Percentiles rank a stretch among this genome's conserved stretches.
Conservation (phyloP, 1,140 invertebrate species). For the Coelopa frigida region DNA sequence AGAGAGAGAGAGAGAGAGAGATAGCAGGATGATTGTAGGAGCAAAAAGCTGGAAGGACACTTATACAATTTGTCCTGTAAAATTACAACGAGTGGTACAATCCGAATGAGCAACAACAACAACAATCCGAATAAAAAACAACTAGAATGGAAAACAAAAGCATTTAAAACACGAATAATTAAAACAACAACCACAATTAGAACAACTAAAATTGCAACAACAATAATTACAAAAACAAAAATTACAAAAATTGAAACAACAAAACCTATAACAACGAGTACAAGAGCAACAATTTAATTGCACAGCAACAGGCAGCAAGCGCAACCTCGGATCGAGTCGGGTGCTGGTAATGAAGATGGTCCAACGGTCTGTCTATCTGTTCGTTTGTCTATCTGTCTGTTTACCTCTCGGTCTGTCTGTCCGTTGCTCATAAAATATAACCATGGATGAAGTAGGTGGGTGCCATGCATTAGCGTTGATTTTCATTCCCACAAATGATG, state of each 20-base stretch:
- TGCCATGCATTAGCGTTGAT: slow-evolving; percentile 1
- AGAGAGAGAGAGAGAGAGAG: neutral
- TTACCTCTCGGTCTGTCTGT: too few relatives aligned
- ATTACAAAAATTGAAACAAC: neutral
- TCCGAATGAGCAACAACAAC: neutral
- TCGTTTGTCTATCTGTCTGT: too few relatives aligned
- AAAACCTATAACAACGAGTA: neutral
- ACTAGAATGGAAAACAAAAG: neutral
- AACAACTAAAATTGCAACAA: neutral
- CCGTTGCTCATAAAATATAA: neutral
- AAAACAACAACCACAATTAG: neutral
- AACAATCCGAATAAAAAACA: neutral
- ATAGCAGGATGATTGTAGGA: neutral
- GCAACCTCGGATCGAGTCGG: neutral
- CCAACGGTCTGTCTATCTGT: too few relatives aligned
- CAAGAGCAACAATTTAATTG: slow-evolving; percentile 6
- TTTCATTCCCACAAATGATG: too few relatives aligned
- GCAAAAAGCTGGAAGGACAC: too few relatives aligned
- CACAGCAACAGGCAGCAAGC: slow-evolving; percentile 4
- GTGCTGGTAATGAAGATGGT: neutral
- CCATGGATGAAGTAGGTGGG: neutral
- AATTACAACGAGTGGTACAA: neutral
- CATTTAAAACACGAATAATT: slow-evolving; percentile 4
- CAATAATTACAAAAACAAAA: neutral
- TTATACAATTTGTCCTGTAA: too few relatives aligned